Conservation (phyloP, 2,113 vertebrate genomes). For the Amia ocellicauda region DNA sequence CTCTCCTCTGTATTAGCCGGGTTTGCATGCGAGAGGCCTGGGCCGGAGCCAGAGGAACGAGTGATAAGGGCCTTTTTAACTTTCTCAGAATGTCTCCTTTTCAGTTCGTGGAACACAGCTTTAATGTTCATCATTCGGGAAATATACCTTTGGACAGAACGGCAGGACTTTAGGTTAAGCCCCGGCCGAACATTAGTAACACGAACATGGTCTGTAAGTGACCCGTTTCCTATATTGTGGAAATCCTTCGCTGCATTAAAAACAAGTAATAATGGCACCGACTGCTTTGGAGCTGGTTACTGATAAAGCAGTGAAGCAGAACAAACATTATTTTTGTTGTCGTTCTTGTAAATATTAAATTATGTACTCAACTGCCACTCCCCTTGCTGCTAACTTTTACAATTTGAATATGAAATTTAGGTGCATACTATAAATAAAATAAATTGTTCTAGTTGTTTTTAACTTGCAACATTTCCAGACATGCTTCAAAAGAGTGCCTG, state of each 20-base stretch:
- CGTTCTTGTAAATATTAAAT: not conserved
- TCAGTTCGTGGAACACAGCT: slow-evolving; percentile 24
- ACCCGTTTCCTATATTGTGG: not conserved
- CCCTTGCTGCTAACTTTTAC: not conserved
- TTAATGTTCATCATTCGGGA: slow-evolving; percentile 59
- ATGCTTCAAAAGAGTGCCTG: not conserved
- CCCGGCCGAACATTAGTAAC: slow-evolving; percentile 16
- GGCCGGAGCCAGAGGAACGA: slow-evolving; percentile 40
- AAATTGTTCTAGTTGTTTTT: not conserved
- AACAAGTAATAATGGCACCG: too few relatives aligned
- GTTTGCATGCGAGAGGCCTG: slow-evolving; percentile 59
- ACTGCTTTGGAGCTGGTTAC: too few relatives aligned
- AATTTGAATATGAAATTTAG: too few relatives aligned
- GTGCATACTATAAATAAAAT: too few relatives aligned
- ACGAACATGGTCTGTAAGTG: too few relatives aligned
- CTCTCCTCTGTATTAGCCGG: slow-evolving; percentile 49
- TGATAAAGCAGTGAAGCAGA: too few relatives aligned
- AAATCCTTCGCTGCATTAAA: too few relatives aligned
- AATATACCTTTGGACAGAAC: slow-evolving; percentile 49
- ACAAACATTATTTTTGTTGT: too few relatives aligned
- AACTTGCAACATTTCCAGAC: not conserved
- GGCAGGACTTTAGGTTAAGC: slow-evolving; percentile 41
- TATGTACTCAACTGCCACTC: too few relatives aligned
- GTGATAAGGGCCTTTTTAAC: slow-evolving; percentile 39
- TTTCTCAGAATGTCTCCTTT: slow-evolving; percentile 28